A percentile compares a stretch with the other conserved stretches of the same genome.
phyloP scores from a whole-genome alignment of 2,888 invertebrate species.

The Homarus gammarus region DNA sequence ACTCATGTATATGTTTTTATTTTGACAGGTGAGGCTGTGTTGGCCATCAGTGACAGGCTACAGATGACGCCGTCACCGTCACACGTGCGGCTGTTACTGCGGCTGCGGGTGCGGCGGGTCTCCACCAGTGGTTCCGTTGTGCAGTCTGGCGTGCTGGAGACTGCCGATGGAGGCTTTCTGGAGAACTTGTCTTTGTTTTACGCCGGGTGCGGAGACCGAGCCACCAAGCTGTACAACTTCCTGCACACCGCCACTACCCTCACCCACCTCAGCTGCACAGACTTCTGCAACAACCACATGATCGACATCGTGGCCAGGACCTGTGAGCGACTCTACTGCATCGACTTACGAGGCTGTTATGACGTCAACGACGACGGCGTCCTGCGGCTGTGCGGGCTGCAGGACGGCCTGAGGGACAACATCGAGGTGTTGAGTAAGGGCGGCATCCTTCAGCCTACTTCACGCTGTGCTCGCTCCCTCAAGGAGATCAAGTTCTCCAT shows the following conservation, averaged over 20 bases:
- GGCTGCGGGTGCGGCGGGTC: conserved; percentile 64
- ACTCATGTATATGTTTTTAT: background rate
- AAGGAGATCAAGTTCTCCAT: conserved; percentile 74
- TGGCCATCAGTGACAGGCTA: conserved; percentile 55
- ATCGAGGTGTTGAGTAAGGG: conserved; percentile 69
- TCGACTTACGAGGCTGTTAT: conserved; percentile 71
- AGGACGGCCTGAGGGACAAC: conserved; percentile 50
- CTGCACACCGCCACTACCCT: conserved; percentile 57
- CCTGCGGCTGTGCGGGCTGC: conserved; percentile 69
- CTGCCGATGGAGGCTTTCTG: conserved; percentile 49
- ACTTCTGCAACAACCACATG: conserved; percentile 75
- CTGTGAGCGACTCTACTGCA: conserved; percentile 64
- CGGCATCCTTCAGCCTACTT: conserved; percentile 56
- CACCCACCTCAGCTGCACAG: conserved; percentile 72
- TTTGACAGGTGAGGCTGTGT: conserved; percentile 65
- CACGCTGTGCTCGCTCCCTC: conserved; percentile 62
- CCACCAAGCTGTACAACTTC: conserved; percentile 66
- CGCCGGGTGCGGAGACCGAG: conserved; percentile 72
- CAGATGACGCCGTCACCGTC: conserved; percentile 66
- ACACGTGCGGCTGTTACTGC: conserved; percentile 69
- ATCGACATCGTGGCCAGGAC: conserved; percentile 69
- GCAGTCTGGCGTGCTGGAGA: conserved; percentile 70
- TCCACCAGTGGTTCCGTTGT: conserved; percentile 73
- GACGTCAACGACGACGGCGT: conserved; percentile 76
- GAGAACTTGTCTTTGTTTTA: conserved; percentile 66